Evolutionary conservation across 2,113 vertebrate genomes (phyloP).

Genomic region (Pogona vitticeps): DNA sequence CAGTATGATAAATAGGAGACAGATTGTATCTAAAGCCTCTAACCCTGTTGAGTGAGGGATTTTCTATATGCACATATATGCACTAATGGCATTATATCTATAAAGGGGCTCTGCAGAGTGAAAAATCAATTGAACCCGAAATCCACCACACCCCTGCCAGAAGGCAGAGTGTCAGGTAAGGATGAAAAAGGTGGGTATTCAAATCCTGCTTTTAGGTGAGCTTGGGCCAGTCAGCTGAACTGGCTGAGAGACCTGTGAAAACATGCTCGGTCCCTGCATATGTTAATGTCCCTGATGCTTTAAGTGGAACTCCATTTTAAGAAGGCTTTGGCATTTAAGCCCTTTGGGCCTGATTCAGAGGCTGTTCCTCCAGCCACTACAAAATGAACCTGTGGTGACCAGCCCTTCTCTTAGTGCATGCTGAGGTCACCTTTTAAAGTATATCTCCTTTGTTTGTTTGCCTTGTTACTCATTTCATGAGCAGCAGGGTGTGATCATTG

Average conservation of each 20-base stretch:
- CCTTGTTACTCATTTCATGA: conserved; percentile 41
- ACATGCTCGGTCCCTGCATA: background rate
- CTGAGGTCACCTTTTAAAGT: background rate
- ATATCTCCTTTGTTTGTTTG: background rate
- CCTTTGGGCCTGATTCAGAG: conserved; percentile 48
- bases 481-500: conserved; percentile 33
- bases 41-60: too few species aligned
- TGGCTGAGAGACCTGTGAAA: background rate
- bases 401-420: background rate
- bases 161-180: background rate
- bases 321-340: background rate
- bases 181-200: background rate
- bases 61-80: too few species aligned
- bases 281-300: background rate
- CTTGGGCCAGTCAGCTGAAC: background rate
- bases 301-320: background rate
- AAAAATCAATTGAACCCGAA: too few species aligned
- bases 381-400: conserved; percentile 37
- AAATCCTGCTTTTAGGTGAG: background rate
- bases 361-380: background rate
- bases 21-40: too few species aligned
- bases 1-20: background rate
- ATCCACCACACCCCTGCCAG: too few species aligned
- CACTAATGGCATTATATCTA: background rate
- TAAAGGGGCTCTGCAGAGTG: background rate